These are phyloP conservation scores for Drosophila multiciliata DNA, from an alignment of 2,888 invertebrate genomes.

Conservation along the genomic window DNA sequence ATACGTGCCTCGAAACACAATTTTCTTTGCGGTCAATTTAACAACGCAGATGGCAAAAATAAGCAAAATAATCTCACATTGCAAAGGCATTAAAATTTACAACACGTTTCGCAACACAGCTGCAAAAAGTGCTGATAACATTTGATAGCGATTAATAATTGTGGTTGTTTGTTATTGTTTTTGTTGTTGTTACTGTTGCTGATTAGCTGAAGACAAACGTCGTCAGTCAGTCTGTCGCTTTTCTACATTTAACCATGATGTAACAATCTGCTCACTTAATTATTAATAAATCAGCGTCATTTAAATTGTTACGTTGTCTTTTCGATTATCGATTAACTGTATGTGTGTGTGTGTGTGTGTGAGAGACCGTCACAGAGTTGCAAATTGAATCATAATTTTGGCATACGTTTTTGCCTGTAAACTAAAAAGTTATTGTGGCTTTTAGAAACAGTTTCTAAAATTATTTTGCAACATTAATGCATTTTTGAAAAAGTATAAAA, in stretches of 20 bases:
- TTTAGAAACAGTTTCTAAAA: not conserved
- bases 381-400: constrained; percentile 35
- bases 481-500: no score
- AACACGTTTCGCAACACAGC: constrained; percentile 42
- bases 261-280: constrained; percentile 14
- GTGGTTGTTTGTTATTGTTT: not conserved
- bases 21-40: constrained; percentile 42
- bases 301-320: not conserved
- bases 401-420: constrained; percentile 6
- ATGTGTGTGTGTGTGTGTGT: not conserved
- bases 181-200: not conserved
- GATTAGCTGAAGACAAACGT: constrained; percentile 31
- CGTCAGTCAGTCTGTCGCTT: constrained; percentile 36
- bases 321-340: constrained; percentile 2
- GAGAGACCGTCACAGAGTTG: not conserved
- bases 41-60: constrained; percentile 36
- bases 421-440: not conserved
- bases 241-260: constrained; percentile 36
- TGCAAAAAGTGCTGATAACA: constrained; percentile 32
- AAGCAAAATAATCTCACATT: not conserved
- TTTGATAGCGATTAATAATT: constrained; percentile 26
- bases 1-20: constrained; percentile 58
- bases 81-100: constrained; percentile 47
- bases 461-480: no score
- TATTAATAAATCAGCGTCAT: constrained; percentile 23